Evolutionary conservation across 1,140 invertebrate genomes (phyloP), one percentile per base, ranked within the genome.

Genomic region (Diuraphis noxia): DNA sequence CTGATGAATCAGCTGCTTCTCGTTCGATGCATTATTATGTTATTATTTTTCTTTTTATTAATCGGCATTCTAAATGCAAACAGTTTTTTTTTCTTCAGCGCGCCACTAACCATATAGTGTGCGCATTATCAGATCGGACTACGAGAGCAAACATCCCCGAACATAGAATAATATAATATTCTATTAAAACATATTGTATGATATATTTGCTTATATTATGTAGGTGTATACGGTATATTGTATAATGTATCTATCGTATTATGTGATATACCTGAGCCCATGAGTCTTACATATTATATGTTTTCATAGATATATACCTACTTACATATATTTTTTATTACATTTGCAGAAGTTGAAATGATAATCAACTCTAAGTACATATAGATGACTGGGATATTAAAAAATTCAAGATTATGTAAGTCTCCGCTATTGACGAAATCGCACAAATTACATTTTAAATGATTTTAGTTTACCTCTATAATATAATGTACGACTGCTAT

Each of bases 1-100:
- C 88, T 90, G 63, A 90, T 77, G 63, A 90, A 90, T 77, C 88
- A 43, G 41, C 30, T 90, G 40, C 63, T 77, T 36, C 49, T 40
- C 21, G 40, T 43, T 36, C 23, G 25, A 17, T 56, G 46, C 30
- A n/a, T 40, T 40, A 63, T 63, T 86, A 46, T 85, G 23, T 43
- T 41, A 34, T 82, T 34, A 40, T 81, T 82, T 38, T 84, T 84
- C 0, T 43, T 87, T 88, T 56, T 88, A n/a, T 88, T n/a, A 41
- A 40, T 63, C 30, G 23, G 21, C 38, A 63, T 88, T 88, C 87
- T 40, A 63, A 17, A 36, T n/a, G 23, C 34, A 25, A 52, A 88
- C 86, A 34, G 43, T 52, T 87, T 85, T n/a, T 41, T 85, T 43
- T 25, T 34, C 41, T 10, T 46, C 41, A n/a, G 7, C n/a, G 30